A percentile compares a stretch with the other conserved stretches of the same genome.
Conservation (phyloP, 2,888 invertebrate species). For the Agapetus fuscipes region DNA sequence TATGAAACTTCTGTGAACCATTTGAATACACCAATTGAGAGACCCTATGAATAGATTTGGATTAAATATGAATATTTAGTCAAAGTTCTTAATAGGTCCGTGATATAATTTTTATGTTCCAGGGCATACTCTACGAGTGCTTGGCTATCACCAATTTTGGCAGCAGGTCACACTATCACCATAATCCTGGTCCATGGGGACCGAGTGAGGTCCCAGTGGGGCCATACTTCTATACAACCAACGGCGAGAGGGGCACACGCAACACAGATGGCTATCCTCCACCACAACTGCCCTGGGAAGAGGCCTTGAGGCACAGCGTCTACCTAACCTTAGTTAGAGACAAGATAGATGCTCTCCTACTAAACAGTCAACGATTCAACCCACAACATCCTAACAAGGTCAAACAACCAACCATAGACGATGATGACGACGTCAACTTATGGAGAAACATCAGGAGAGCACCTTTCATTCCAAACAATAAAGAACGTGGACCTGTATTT, state of each 20-base stretch:
- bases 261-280: slow-evolving; percentile 9
- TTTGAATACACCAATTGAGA: no score
- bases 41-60: no score
- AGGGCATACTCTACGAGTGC: no score
- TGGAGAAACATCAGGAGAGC: slow-evolving; percentile 43
- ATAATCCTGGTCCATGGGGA: background rate
- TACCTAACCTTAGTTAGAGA: slow-evolving; percentile 53
- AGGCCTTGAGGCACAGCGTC: slow-evolving; percentile 56
- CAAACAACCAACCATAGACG: no score
- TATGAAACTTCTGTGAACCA: no score
- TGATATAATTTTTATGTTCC: no score
- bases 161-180: no score
- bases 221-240: slow-evolving; percentile 3
- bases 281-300: slow-evolving; percentile 49
- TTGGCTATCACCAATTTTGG: slow-evolving; percentile 4
- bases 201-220: slow-evolving; percentile 1
- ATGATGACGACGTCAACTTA: slow-evolving; percentile 33
- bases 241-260: slow-evolving; percentile 4
- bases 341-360: slow-evolving; percentile 42
- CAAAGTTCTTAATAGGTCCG: no score
- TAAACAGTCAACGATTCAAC: slow-evolving; percentile 27
- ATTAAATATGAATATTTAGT: no score
- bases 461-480: slow-evolving; percentile 34
- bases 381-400: no score
- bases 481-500: slow-evolving; percentile 38